phyloP scores from a whole-genome alignment of 2,113 vertebrate genomes.

The Oryzias celebensis region DNA sequence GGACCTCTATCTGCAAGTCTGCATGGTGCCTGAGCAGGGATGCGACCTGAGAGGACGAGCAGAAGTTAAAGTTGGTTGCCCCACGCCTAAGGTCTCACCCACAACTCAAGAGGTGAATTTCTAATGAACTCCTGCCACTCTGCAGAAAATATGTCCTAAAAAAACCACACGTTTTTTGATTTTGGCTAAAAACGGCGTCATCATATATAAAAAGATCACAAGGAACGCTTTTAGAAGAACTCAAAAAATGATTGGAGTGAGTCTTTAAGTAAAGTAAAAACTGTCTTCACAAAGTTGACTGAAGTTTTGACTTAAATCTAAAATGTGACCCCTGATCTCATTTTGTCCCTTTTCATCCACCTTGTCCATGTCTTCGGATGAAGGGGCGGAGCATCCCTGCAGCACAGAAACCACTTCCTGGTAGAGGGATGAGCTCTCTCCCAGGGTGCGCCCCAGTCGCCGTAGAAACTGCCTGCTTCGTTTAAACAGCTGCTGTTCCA shows the following conservation, averaged over 20 bases:
- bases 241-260: too few species aligned
- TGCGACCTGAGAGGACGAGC: constrained; percentile 73
- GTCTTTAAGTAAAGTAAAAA: too few species aligned
- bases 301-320: neutral
- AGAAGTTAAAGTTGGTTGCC: neutral
- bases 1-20: constrained; percentile 86
- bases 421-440: constrained; percentile 84
- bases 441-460: constrained; percentile 84
- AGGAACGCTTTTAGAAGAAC: too few species aligned
- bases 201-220: too few species aligned
- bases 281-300: neutral
- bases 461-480: constrained; percentile 86
- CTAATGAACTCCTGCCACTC: too few species aligned
- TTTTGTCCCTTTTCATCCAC: constrained; percentile 40
- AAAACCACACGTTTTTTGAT: too few species aligned
- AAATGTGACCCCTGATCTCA: neutral
- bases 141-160: too few species aligned
- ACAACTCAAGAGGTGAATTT: too few species aligned
- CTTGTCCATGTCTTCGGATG: constrained; percentile 80
- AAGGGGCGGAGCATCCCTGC: constrained; percentile 79
- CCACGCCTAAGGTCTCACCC: too few species aligned
- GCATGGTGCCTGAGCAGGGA: constrained; percentile 81
- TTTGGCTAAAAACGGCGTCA: too few species aligned
- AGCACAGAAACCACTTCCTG: constrained; percentile 87
- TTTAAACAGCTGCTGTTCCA: constrained; percentile 91